A percentile compares a stretch with the other conserved stretches of the same genome.
Evolutionary conservation across 2,888 invertebrate genomes (phyloP).

Genomic region (Tipula helvola): DNA sequence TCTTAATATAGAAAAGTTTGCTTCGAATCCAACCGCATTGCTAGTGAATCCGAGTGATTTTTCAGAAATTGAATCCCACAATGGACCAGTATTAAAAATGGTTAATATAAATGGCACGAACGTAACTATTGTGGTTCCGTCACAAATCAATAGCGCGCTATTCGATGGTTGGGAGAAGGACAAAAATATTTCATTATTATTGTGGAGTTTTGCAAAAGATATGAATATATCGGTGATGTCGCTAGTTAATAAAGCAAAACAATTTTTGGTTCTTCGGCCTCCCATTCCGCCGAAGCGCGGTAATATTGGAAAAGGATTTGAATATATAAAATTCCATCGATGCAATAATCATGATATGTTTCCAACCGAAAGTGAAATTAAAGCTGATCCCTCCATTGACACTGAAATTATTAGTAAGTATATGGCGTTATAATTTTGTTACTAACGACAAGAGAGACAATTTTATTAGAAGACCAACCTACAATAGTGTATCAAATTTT

Average conservation of each 20-base stretch:
- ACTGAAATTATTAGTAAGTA: slow-evolving; percentile 42
- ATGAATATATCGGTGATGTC: slow-evolving; percentile 29
- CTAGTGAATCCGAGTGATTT: slow-evolving; percentile 27
- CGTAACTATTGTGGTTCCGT: slow-evolving; percentile 31
- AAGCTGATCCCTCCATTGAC: slow-evolving; percentile 40
- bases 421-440: not conserved
- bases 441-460: not conserved
- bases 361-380: slow-evolving; percentile 39
- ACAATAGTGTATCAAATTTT: not conserved
- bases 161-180: slow-evolving; percentile 30
- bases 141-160: slow-evolving; percentile 27
- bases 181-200: slow-evolving; percentile 25
- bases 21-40: slow-evolving; percentile 23
- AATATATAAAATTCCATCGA: slow-evolving; percentile 26
- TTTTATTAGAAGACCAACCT: not conserved
- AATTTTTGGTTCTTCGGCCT: slow-evolving; percentile 27
- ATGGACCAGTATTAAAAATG: slow-evolving; percentile 24
- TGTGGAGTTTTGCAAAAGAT: slow-evolving; percentile 29
- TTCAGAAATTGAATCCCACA: slow-evolving; percentile 17
- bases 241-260: slow-evolving; percentile 25
- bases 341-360: slow-evolving; percentile 52
- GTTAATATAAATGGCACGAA: slow-evolving; percentile 26
- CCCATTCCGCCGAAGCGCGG: slow-evolving; percentile 29
- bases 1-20: slow-evolving; percentile 13
- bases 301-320: slow-evolving; percentile 25